Conservation (phyloP, 35 echinoderm and acorn worm species). For the Heliocidaris tuberculata region DNA sequence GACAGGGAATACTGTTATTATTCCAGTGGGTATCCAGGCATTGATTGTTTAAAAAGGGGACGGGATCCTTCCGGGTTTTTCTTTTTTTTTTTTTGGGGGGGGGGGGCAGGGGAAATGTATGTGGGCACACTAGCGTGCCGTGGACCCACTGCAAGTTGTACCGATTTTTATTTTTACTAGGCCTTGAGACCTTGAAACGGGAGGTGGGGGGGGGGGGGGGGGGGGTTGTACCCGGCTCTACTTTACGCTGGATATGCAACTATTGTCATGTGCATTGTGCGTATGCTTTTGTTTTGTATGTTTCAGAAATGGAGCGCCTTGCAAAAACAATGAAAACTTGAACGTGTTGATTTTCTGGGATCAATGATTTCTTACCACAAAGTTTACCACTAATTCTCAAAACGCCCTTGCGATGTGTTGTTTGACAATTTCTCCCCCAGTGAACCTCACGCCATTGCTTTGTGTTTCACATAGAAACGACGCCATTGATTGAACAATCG, state of each 20-base stretch:
- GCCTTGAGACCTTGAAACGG: too few relatives aligned
- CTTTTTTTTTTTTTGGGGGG: too few relatives aligned
- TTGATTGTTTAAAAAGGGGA: background rate
- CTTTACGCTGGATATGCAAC: too few relatives aligned
- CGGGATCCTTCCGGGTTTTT: background rate
- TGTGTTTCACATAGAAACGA: background rate
- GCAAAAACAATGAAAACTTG: background rate
- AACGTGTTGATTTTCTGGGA: background rate
- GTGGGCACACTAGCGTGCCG: background rate
- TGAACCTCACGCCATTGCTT: background rate
- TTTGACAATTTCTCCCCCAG: background rate
- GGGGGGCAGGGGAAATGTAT: too few relatives aligned
- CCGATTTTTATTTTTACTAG: too few relatives aligned
- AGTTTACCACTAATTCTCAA: background rate
- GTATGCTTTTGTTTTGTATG: background rate
- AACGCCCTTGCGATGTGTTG: background rate
- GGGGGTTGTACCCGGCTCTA: too few relatives aligned
- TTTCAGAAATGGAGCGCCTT: background rate
- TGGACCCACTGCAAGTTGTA: too few relatives aligned
- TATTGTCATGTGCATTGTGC: background rate
- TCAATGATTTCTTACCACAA: background rate
- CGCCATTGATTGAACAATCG: background rate
- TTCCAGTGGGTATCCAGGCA: background rate
- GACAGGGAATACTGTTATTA: background rate
- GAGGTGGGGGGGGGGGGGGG: too few relatives aligned